Conservation (phyloP, 2,113 vertebrate species). For the Atrichornis clamosus region DNA sequence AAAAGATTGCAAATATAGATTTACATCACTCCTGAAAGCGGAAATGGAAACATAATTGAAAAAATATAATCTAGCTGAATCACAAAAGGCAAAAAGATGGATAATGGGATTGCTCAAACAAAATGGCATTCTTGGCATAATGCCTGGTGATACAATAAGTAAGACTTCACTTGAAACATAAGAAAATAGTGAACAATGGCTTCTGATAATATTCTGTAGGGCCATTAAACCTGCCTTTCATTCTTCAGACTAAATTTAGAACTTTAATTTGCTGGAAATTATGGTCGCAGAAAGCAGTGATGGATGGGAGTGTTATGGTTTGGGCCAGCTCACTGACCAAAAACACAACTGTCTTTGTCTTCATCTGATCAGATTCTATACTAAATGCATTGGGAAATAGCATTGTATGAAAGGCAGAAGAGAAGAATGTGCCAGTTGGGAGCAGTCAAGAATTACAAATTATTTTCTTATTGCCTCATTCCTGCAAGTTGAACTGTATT, state of each 20-base stretch:
- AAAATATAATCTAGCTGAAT: neutral
- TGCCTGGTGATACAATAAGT: neutral
- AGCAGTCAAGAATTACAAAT: neutral
- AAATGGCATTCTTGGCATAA: neutral
- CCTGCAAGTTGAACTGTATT: neutral
- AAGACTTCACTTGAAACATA: neutral
- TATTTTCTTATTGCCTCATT: neutral
- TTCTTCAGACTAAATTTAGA: neutral
- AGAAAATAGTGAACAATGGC: neutral
- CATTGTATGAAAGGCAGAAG: neutral
- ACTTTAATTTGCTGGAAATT: neutral
- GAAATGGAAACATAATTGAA: neutral
- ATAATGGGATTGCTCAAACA: neutral
- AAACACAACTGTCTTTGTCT: neutral
- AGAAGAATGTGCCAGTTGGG: neutral
- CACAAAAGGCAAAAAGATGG: neutral
- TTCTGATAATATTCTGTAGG: neutral
- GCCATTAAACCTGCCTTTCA: neutral
- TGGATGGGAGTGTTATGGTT: neutral
- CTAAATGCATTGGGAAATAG: neutral
- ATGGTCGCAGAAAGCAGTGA: neutral
- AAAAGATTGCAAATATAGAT: neutral
- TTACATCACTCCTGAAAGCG: neutral
- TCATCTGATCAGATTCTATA: neutral
- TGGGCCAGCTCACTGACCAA: neutral